Evolutionary conservation across 2,113 vertebrate genomes (phyloP), one percentile per base, ranked within the genome.

Genomic region (Salvelinus namaycush): DNA sequence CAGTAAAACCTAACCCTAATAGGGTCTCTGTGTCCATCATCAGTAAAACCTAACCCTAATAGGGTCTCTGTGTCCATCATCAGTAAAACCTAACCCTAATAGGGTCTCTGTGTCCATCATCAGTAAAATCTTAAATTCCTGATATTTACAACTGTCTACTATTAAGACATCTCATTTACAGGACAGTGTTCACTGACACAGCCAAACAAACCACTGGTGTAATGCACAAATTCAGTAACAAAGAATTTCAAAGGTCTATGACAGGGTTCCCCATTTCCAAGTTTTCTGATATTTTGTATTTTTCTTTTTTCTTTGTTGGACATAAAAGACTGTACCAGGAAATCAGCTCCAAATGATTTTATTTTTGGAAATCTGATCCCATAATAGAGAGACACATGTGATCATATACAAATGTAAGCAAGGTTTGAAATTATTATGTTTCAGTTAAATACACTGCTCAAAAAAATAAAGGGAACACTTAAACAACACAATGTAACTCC

Each of bases 151-250:
- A 72, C 70, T 29, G 24, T 59, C 70, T 72, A 11, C 51, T 29
- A 12, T 27, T 26, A 18, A 73, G 27, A 2, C 70, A 72, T 72
- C 70, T 54, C 26, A 29, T 59, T 24, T 71, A 49, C 24, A 71
- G 54, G 27, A 27, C 26, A 57, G 20, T 29, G 26, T 26, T 57
- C 70, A 72, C 6, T 72, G 49, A 22, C 27, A 69, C 68, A 69
- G 26, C 48, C 68, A 51, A 22, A 70, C 57, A 72, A 44, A 44
- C 39, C 39, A 44, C 39, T 44, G 39, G 9, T 44, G 39, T 34
- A 77, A 34, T 72, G 70, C 71, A 60, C 26, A 77, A 20, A 57
- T 57, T 16, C 51, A 57, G 18, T 57, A 57, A 20, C 54, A 14
- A 14, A 57, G 0, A 20, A 57, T 57, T 57, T 20, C 16, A 57